Conservation (phyloP, 1,140 invertebrate genomes). For the Philopotamus ludificatus region DNA sequence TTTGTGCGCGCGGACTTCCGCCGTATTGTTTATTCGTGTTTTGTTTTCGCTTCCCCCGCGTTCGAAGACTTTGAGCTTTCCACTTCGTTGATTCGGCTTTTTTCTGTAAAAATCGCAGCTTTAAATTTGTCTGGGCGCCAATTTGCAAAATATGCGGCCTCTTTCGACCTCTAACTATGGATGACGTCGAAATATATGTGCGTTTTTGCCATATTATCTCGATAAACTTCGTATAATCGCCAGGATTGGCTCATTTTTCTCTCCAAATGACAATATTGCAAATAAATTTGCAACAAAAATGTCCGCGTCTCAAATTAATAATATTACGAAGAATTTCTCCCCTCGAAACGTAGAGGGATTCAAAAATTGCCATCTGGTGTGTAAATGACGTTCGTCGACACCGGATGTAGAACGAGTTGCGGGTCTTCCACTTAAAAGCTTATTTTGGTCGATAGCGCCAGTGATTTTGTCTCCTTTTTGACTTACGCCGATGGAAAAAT, state of each 20-base stretch:
- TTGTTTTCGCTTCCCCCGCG: background rate
- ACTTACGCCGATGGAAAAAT: background rate
- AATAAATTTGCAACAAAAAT: too few species aligned
- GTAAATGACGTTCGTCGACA: slow-evolving; percentile 20
- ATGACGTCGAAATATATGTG: too few species aligned
- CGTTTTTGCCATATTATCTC: too few species aligned
- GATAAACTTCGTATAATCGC: too few species aligned
- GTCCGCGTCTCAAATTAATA: too few species aligned
- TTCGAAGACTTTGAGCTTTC: too few species aligned
- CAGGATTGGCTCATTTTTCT: too few species aligned
- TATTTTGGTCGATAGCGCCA: background rate
- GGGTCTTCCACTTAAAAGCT: slow-evolving; percentile 15
- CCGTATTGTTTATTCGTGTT: background rate
- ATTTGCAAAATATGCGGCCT: too few species aligned
- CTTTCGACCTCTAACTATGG: too few species aligned
- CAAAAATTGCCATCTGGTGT: background rate
- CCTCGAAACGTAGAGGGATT: background rate
- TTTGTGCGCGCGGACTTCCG: background rate
- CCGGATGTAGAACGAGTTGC: slow-evolving; percentile 17
- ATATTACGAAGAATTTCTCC: background rate
- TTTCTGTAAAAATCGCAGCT: too few species aligned
- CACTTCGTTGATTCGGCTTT: background rate
- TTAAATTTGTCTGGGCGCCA: too few species aligned
- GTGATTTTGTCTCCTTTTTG: background rate
- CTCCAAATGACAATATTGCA: background rate